These are phyloP conservation scores for Hemicrepidius hirtus DNA, from an alignment of 2,888 invertebrate genomes.

Conservation along the genomic window DNA sequence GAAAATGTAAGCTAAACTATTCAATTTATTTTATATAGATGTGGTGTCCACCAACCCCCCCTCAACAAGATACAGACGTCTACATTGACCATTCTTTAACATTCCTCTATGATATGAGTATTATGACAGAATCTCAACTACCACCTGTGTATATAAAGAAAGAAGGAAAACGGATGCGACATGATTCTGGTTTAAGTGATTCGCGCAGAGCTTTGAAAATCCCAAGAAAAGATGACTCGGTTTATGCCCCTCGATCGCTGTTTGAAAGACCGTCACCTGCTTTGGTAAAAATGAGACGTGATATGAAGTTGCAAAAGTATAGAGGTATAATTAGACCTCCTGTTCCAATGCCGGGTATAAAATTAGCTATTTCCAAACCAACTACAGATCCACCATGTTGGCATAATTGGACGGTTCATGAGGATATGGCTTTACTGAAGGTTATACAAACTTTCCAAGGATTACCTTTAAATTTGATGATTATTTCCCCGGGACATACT, in stretches of 20 bases:
- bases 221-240: constrained; percentile 82
- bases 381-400: constrained; percentile 78
- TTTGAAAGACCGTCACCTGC: constrained; percentile 88
- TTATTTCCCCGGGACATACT: constrained; percentile 86
- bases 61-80: constrained; percentile 93
- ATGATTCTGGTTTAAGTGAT: constrained; percentile 76
- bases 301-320: constrained; percentile 84
- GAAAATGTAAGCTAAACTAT: neutral
- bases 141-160: constrained; percentile 88
- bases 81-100: constrained; percentile 91
- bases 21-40: constrained; percentile 76
- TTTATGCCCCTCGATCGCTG: constrained; percentile 85
- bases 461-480: constrained; percentile 83
- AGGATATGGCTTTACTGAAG: constrained; percentile 92
- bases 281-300: constrained; percentile 84
- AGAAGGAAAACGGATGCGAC: constrained; percentile 82
- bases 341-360: constrained; percentile 72
- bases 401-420: constrained; percentile 93
- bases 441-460: constrained; percentile 85
- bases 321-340: constrained; percentile 75
- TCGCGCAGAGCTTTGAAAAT: constrained; percentile 78
- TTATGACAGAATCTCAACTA: constrained; percentile 86
- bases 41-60: constrained; percentile 98
- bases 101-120: constrained; percentile 86
- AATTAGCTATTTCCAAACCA: constrained; percentile 72